phyloP scores from a whole-genome alignment of 2,113 vertebrate genomes.

The Passer montanus region DNA sequence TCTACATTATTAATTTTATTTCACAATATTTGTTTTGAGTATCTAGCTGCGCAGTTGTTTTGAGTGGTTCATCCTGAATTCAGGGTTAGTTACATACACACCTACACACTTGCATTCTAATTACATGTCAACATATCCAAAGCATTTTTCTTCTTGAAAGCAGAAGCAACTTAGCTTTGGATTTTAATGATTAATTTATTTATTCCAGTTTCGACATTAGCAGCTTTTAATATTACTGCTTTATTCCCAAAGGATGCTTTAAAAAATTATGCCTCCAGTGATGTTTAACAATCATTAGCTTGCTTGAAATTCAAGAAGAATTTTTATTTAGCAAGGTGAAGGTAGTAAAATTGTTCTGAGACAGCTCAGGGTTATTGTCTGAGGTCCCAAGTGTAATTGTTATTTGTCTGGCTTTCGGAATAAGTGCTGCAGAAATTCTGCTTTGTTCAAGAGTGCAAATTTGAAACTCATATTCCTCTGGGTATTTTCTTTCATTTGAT shows the following conservation, averaged over 20 bases:
- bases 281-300: neutral
- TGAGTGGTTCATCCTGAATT: neutral
- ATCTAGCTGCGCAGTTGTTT: neutral
- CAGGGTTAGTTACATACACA: neutral
- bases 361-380: neutral
- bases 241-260: neutral
- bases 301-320: neutral
- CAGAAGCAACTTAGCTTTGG: neutral
- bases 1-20: neutral
- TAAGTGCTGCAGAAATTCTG: conserved; percentile 26
- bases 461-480: conserved; percentile 1
- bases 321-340: conserved; percentile 12
- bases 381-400: neutral
- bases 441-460: neutral
- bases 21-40: neutral
- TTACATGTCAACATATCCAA: neutral
- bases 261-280: neutral
- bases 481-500: conserved; percentile 27
- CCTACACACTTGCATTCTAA: neutral
- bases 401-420: conserved; percentile 40
- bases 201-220: neutral
- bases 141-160: conserved; percentile 12
- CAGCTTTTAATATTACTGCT: neutral
- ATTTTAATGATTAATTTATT: conserved; percentile 36
- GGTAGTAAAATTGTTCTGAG: neutral